Base-by-base conservation (phyloP, 2,888 invertebrate genomes). In the Drosophila lutescens region DNA sequence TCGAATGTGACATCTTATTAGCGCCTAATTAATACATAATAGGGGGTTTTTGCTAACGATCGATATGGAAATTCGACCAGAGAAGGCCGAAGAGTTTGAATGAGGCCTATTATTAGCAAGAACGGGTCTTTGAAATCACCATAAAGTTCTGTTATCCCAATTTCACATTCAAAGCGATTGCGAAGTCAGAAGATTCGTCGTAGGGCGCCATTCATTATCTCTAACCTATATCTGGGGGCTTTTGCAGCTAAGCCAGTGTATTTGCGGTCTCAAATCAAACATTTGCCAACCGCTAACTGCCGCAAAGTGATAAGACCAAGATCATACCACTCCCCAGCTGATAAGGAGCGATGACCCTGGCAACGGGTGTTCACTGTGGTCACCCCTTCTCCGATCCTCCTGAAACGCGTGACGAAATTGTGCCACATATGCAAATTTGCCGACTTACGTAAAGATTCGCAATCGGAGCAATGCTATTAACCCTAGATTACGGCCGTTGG, bases 341-440 rank as follows among this genome's bases (percentile, higher is more conserved):
- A 69, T 69, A 59, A 69, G 70, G 34, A 20, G 43, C 40, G 23
- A 17, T 60, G 54, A 62, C 73, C 72, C 72, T 62, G 61, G 46
- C 36, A 61, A 13, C n/a, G 66, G 46, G 66, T 73, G 17, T 57
- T 58, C 66, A 74, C 74, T 66, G 74, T 65, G 41, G 13, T 5
- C 15, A 32, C 40, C 40, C 55, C 41, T 30, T 43, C 23, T 13
- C 2, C 20, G 9, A 20, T 12, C 43, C 43, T 3, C 20, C 12
- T 2, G 43, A 12, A 12, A 30, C 60, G 44, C 81, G 68, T 67
- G 74, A 83, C 44, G 73, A 71, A 80, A 69, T 67, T 69, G 73
- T 76, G 78, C 50, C 66, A 70, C 57, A 77, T 66, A 81, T 79
- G 85, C 82, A 83, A 81, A 84, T 84, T 81, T 71, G 34, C 36